Evolutionary conservation across 1,140 invertebrate genomes (phyloP).

Genomic region (Papilio aristodemus): DNA sequence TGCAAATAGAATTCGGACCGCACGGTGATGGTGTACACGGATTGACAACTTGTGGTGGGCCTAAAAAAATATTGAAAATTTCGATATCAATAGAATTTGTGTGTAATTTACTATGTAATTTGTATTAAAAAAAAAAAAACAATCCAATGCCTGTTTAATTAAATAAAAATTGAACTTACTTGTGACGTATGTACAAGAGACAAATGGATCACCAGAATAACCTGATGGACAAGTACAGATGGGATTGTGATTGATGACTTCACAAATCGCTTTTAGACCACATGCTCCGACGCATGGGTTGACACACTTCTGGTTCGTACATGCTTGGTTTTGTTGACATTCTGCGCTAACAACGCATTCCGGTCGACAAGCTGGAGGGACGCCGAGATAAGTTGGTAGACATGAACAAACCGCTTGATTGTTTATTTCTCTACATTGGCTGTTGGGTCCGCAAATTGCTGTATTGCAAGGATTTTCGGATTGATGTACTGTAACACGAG

Average conservation of each 20-base stretch:
- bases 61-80: constrained; percentile 47
- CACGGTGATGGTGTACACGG: constrained; percentile 86
- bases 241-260: constrained; percentile 88
- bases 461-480: constrained; percentile 84
- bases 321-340: constrained; percentile 87
- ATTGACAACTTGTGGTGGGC: constrained; percentile 66
- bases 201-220: constrained; percentile 83
- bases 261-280: constrained; percentile 86
- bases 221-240: constrained; percentile 81
- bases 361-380: constrained; percentile 89
- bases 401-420: constrained; percentile 88
- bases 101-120: too few relatives aligned
- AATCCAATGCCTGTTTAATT: constrained; percentile 3
- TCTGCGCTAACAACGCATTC: constrained; percentile 89
- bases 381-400: constrained; percentile 86
- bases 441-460: constrained; percentile 89
- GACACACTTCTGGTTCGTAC: constrained; percentile 88
- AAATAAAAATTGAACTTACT: constrained; percentile 51
- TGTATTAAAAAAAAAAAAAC: too few relatives aligned
- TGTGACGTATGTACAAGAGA: constrained; percentile 74
- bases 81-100: too few relatives aligned
- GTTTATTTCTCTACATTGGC: constrained; percentile 86
- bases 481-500: constrained; percentile 44
- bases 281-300: constrained; percentile 91
- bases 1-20: constrained; percentile 87